A percentile compares a stretch with the other conserved stretches of the same genome.
Evolutionary conservation across 2,888 invertebrate species (phyloP).

Genomic region (Alviniconcha strummeri): DNA sequence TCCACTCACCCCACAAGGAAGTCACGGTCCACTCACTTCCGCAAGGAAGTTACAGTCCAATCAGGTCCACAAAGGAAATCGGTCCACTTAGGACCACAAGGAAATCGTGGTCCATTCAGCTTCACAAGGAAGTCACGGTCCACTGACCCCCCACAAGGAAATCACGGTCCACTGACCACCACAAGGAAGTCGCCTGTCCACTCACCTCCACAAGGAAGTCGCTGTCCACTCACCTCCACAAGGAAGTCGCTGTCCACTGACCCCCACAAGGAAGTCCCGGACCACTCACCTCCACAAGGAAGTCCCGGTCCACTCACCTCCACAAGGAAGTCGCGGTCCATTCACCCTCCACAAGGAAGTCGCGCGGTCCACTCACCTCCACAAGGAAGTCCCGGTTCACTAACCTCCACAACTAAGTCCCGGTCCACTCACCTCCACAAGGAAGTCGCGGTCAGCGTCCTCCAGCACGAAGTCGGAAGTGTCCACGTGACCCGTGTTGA

Average conservation of each 20-base stretch:
- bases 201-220: too few relatives aligned
- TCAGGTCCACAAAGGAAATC: too few relatives aligned
- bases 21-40: conserved; percentile 42
- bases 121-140: too few relatives aligned
- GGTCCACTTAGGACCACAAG: too few relatives aligned
- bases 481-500: conserved; percentile 71
- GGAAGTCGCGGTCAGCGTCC: conserved; percentile 64
- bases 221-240: too few relatives aligned
- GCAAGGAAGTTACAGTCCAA: background rate
- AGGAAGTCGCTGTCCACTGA: too few relatives aligned
- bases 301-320: conserved; percentile 49
- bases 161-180: background rate
- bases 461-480: conserved; percentile 70
- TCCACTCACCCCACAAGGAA: conserved; percentile 53
- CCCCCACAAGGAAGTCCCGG: too few relatives aligned
- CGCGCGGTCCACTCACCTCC: conserved; percentile 36
- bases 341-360: conserved; percentile 59
- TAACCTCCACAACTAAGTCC: background rate
- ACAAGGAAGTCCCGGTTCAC: too few relatives aligned
- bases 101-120: background rate
- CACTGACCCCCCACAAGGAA: background rate
- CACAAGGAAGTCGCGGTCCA: conserved; percentile 44
- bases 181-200: too few relatives aligned
- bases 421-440: conserved; percentile 58
- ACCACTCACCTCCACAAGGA: too few relatives aligned